Percentiles rank a stretch among this genome's conserved stretches.
These are phyloP conservation scores for Thelaira solivaga DNA, from an alignment of 2,888 invertebrate genomes.

Conservation along the genomic window DNA sequence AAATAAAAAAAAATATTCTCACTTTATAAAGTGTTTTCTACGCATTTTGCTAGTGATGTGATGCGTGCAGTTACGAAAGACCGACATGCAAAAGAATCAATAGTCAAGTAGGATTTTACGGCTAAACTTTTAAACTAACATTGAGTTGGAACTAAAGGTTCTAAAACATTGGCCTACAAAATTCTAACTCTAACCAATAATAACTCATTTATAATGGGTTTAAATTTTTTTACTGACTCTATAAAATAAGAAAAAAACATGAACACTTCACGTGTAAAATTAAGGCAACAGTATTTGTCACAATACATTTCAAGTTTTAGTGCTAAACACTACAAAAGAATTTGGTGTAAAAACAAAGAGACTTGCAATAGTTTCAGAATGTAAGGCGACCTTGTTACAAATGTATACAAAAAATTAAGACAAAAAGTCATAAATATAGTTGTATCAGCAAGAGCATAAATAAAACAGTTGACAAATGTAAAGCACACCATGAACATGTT, in stretches of 20 bases:
- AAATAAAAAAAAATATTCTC: constrained; percentile 13
- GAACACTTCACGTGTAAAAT: neutral
- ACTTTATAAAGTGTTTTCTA: constrained; percentile 3
- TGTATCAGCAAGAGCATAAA: neutral
- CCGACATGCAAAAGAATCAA: too few species aligned
- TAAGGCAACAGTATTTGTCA: neutral
- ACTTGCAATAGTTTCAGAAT: neutral
- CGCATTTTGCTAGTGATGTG: constrained; percentile 38
- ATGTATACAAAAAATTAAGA: constrained; percentile 12
- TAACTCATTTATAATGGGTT: too few species aligned
- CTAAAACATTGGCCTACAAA: too few species aligned
- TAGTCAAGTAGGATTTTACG: too few species aligned
- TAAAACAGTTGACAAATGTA: neutral
- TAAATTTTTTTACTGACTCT: too few species aligned
- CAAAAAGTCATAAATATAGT: neutral
- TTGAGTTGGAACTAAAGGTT: too few species aligned
- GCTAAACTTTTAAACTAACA: too few species aligned
- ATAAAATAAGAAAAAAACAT: neutral
- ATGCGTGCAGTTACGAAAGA: constrained; percentile 25
- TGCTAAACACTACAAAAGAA: too few species aligned
- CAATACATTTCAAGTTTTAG: too few species aligned
- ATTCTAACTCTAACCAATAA: too few species aligned
- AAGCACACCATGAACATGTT: constrained; percentile 13
- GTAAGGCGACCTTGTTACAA: constrained; percentile 41
- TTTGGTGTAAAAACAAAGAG: constrained; percentile 17